phyloP scores from a whole-genome alignment of 1,140 invertebrate genomes.

The Saccostrea glomerata region DNA sequence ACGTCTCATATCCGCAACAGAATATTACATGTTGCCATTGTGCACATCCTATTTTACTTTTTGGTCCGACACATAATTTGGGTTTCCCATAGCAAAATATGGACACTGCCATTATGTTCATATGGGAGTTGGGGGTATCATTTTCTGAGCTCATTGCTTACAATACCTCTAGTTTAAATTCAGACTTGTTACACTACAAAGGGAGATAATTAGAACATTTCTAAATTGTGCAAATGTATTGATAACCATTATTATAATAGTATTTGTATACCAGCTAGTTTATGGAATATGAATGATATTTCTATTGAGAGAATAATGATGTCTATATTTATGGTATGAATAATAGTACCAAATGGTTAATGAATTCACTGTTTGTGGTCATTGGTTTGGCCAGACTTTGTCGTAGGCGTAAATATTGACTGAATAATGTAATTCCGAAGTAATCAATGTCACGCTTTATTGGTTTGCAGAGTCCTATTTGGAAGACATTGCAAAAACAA shows the following conservation, averaged over 20 bases:
- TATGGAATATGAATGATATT: background rate
- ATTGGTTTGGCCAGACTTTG: background rate
- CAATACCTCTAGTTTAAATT: too few relatives aligned
- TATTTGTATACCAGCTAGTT: background rate
- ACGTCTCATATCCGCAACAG: too few relatives aligned
- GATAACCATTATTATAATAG: background rate
- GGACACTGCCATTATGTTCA: too few relatives aligned
- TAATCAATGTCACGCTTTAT: slow-evolving; percentile 3
- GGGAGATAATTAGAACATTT: too few relatives aligned
- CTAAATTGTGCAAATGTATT: too few relatives aligned
- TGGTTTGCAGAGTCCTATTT: slow-evolving; percentile 69
- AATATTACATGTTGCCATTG: too few relatives aligned
- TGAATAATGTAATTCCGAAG: background rate
- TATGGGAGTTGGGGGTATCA: too few relatives aligned
- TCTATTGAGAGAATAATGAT: background rate
- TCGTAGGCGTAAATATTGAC: background rate
- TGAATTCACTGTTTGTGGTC: background rate
- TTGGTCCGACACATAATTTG: too few relatives aligned
- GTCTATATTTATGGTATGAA: background rate
- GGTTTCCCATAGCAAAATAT: too few relatives aligned
- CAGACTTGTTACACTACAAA: too few relatives aligned
- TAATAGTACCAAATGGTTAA: background rate
- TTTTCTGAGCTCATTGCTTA: too few relatives aligned
- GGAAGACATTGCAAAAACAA: slow-evolving; percentile 60
- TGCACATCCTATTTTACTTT: too few relatives aligned